These are phyloP conservation scores for Drosophila longiperda DNA, from an alignment of 2,888 invertebrate genomes.

Conservation along the genomic window DNA sequence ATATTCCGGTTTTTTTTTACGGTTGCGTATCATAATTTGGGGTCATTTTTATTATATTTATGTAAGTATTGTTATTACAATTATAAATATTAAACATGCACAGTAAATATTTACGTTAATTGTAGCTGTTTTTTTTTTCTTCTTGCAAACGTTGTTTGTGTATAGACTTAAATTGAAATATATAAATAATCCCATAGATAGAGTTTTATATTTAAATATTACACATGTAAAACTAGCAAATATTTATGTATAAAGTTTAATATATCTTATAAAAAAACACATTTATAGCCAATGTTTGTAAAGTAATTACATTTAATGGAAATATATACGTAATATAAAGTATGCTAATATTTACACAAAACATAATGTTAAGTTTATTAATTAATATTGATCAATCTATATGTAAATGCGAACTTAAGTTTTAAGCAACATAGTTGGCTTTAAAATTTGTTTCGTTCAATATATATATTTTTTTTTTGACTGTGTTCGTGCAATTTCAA, in stretches of 20 bases:
- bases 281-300: constrained; percentile 36
- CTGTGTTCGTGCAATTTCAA: constrained; percentile 30
- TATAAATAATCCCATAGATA: constrained; percentile 62
- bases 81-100: constrained; percentile 77
- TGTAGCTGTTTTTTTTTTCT: constrained; percentile 33
- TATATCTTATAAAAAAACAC: constrained; percentile 34
- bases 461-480: not conserved
- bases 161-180: constrained; percentile 56
- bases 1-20: constrained; percentile 16
- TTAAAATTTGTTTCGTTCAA: constrained; percentile 8
- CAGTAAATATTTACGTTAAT: constrained; percentile 64
- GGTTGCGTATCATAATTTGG: constrained; percentile 26
- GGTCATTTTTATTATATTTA: constrained; percentile 32
- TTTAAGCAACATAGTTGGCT: constrained; percentile 32
- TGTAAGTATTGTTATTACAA: constrained; percentile 54
- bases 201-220: constrained; percentile 43
- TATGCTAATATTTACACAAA: constrained; percentile 69
- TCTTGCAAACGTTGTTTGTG: constrained; percentile 33
- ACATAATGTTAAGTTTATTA: constrained; percentile 51
- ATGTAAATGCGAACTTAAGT: constrained; percentile 26
- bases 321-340: constrained; percentile 31
- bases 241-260: constrained; percentile 31
- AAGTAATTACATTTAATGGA: constrained; percentile 52
- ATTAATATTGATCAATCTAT: constrained; percentile 11
- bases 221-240: constrained; percentile 55